Evolutionary conservation across 2,797 vertebrate species (phyloP).

Genomic region (Sebastiscus albofasciatus): DNA sequence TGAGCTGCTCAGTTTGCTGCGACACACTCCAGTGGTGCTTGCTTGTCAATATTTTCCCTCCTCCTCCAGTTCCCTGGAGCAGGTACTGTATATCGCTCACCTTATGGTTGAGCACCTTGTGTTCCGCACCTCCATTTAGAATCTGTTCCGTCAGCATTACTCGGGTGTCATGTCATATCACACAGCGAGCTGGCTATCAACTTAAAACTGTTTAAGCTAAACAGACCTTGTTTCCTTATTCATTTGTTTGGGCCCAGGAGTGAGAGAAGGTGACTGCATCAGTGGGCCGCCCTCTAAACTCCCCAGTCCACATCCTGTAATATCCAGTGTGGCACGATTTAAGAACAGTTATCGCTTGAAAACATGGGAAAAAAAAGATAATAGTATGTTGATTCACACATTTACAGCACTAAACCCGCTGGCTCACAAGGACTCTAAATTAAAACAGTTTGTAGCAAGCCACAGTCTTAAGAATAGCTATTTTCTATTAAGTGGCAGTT

Average conservation of each 20-base stretch:
- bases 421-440: conserved; percentile 28
- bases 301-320: not conserved
- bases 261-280: conserved; percentile 6
- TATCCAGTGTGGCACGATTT: not conserved
- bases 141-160: conserved; percentile 52
- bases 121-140: conserved; percentile 58
- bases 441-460: conserved; percentile 23
- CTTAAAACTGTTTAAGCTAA: conserved; percentile 49
- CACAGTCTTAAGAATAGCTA: conserved; percentile 33
- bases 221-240: conserved; percentile 32
- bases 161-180: conserved; percentile 39
- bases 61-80: conserved; percentile 27
- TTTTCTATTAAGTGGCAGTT: conserved; percentile 49
- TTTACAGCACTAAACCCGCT: conserved; percentile 16
- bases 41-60: conserved; percentile 63
- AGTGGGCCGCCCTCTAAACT: not conserved
- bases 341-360: conserved; percentile 15
- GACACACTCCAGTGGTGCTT: conserved; percentile 52
- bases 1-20: conserved; percentile 51
- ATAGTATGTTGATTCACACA: conserved; percentile 17
- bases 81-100: conserved; percentile 41
- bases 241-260: conserved; percentile 9
- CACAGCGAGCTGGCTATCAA: conserved; percentile 16
- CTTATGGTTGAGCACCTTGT: conserved; percentile 35
- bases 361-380: conserved; percentile 11